Evolutionary conservation across 2,888 invertebrate genomes (phyloP).

Genomic region (Serripes groenlandicus): DNA sequence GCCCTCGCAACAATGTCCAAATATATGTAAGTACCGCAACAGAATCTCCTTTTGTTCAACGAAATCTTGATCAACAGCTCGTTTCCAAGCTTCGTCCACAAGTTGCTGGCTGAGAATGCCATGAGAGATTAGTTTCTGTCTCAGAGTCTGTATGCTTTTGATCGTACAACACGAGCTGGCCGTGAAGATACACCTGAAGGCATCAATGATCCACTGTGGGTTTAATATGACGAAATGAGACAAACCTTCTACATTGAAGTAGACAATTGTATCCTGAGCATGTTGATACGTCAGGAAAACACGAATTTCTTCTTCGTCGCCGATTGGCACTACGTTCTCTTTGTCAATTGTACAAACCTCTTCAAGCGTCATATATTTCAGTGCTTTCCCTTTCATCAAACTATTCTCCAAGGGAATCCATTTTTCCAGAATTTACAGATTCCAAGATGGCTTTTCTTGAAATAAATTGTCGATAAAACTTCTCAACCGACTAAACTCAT

Average conservation of each 20-base stretch:
- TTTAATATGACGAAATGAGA: conserved; percentile 33
- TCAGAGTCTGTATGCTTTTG: neutral
- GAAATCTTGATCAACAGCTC: conserved; percentile 14
- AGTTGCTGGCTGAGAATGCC: conserved; percentile 16
- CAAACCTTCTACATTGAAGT: conserved; percentile 31
- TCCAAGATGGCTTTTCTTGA: neutral
- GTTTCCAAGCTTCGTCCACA: conserved; percentile 21
- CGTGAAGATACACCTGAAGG: conserved; percentile 47
- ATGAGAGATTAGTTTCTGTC: conserved; percentile 9
- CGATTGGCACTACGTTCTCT: conserved; percentile 11
- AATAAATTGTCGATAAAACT: neutral
- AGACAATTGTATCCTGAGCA: conserved; percentile 26
- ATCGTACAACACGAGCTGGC: conserved; percentile 28
- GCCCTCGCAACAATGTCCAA: conserved; percentile 28
- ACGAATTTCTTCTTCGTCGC: conserved; percentile 19
- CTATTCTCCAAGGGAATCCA: conserved; percentile 41
- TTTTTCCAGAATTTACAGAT: conserved; percentile 21
- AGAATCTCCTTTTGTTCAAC: conserved; percentile 19
- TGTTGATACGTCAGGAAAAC: conserved; percentile 41
- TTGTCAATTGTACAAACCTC: conserved; percentile 17
- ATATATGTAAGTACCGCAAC: conserved; percentile 22
- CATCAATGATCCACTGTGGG: conserved; percentile 39
- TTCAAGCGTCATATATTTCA: conserved; percentile 18
- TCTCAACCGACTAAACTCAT: neutral
- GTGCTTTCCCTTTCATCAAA: neutral